These are phyloP conservation scores for Loripinus fragilis DNA, from an alignment of 2,888 invertebrate species.

Conservation along the genomic window DNA sequence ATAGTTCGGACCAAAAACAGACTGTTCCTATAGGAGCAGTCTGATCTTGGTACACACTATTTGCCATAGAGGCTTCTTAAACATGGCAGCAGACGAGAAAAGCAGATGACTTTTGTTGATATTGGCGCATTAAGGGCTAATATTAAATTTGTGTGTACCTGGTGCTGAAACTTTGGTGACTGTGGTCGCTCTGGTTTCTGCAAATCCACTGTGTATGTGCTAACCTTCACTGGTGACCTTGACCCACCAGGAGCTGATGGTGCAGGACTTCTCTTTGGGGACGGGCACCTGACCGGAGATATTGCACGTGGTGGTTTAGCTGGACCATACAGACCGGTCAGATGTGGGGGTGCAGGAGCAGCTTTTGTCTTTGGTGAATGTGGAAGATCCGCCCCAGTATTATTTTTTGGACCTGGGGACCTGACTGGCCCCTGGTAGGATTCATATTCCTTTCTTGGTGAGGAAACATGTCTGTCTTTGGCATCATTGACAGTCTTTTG, in stretches of 20 bases:
- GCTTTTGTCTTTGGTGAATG: constrained; percentile 45
- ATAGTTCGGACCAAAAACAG: too few relatives aligned
- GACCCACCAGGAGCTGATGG: constrained; percentile 44
- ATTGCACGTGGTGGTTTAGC: constrained; percentile 43
- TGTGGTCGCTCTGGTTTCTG: constrained; percentile 43
- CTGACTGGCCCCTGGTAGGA: constrained; percentile 54
- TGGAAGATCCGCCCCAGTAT: constrained; percentile 18
- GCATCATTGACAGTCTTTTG: constrained; percentile 43
- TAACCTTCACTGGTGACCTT: constrained; percentile 42
- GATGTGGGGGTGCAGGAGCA: constrained; percentile 55
- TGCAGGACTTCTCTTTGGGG: constrained; percentile 47
- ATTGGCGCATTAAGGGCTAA: too few relatives aligned
- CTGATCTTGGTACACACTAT: too few relatives aligned
- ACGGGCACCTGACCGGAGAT: constrained; percentile 33
- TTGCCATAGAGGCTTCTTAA: too few relatives aligned
- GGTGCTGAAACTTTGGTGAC: constrained; percentile 57
- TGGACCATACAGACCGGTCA: constrained; percentile 34
- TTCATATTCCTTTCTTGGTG: constrained; percentile 54
- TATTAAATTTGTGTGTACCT: constrained; percentile 27
- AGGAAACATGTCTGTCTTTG: constrained; percentile 56
- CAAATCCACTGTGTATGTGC: constrained; percentile 41
- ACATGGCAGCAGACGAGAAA: too few relatives aligned
- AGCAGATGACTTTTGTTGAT: too few relatives aligned
- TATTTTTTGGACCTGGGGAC: constrained; percentile 11
- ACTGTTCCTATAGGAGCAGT: too few relatives aligned